Base-by-base conservation (phyloP, 2,888 invertebrate species). In the Apodemia mormo region DNA sequence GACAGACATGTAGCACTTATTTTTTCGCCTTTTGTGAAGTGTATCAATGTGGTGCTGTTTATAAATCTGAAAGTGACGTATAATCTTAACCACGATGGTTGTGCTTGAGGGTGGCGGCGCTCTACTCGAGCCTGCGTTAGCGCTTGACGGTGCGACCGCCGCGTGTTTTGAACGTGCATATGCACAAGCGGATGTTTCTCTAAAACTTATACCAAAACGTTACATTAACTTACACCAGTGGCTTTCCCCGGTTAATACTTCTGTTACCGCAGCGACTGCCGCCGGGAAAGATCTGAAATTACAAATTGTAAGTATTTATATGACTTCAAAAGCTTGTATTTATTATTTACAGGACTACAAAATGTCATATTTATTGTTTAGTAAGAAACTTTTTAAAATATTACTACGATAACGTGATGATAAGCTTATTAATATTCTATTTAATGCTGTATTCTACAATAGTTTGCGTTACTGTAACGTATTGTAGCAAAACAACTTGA, bases 151-250 rank as follows among this genome's bases (percentile, higher is more conserved):
- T 79, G 94, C 95, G 74, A 92, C 95, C 78, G 95, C 95, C 77
- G 95, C 95, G 77, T 95, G 95, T 79, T 92, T 97, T 86, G 97
- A 97, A 88, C 95, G 96, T 75, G 95, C 96, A 74, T 97, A 97
- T 90, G 96, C 96, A 82, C 97, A 97, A 89, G 95, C 96, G 79
- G 96, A 96, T 81, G 96, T 96, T 82, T 96, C 97, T 80, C 94
- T 97, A 88, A 98, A 98, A 95, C 96, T 97, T 94, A 95, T 97
- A 92, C 97, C 97, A 84, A 97, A 97, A 94, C 95, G 97, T 84
- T 97, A 96, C 92, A 97, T 97, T 88, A 97, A 97, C 94, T 95
- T 97, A 87, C 98, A 98, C 90, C 97, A 97, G 91, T 97, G 97
- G 97, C 94, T 97, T 85, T 96, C 97, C 84, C 97, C 97, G 78